Evolutionary conservation across 2,113 vertebrate genomes (phyloP).

Genomic region (Edolisoma coerulescens): DNA sequence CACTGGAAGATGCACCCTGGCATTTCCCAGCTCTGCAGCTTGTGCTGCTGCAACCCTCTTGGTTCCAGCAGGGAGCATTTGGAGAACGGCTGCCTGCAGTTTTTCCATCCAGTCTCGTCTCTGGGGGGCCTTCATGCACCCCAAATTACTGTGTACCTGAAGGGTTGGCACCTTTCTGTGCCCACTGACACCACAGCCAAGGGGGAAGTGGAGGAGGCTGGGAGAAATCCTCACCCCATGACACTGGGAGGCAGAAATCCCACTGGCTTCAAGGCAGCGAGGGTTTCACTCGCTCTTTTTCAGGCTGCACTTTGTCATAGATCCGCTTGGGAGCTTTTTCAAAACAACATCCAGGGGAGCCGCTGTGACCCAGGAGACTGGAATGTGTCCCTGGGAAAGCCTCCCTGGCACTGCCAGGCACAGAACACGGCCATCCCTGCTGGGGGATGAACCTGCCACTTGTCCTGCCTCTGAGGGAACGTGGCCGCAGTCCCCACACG

Average conservation of each 20-base stretch:
- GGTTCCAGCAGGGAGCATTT: neutral
- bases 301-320: neutral
- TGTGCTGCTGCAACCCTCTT: neutral
- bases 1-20: neutral
- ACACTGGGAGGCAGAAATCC: neutral
- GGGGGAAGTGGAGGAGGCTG: neutral
- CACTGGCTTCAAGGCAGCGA: neutral
- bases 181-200: neutral
- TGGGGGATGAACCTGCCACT: neutral
- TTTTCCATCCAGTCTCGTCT: rapidly evolving
- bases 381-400: conserved; percentile 35
- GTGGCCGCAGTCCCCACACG: neutral
- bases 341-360: neutral
- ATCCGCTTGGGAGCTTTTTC: neutral
- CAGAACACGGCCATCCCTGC: rapidly evolving
- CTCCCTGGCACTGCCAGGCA: neutral
- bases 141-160: neutral
- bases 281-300: neutral
- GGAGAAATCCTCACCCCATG: neutral
- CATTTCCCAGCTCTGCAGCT: neutral
- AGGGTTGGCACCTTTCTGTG: rapidly evolving
- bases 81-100: neutral
- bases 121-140: neutral
- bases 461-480: neutral
- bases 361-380: neutral